phyloP scores from a whole-genome alignment of 2,888 invertebrate genomes.

The Pachycephus smyrnensis region DNA sequence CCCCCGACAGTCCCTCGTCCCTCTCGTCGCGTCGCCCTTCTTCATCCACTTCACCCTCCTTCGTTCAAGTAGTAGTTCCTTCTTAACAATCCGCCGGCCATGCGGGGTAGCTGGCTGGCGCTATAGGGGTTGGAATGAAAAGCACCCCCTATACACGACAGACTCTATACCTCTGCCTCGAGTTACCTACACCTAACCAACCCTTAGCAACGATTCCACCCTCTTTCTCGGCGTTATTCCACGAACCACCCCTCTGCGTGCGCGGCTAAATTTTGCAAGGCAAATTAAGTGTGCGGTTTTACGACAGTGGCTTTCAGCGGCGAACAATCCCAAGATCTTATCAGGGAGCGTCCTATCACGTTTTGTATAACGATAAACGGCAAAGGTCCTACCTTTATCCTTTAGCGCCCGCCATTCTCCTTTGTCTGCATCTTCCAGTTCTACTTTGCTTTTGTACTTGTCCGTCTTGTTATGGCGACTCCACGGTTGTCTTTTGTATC shows the following conservation, averaged over 20 bases:
- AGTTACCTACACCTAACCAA: background rate
- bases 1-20: slow-evolving; percentile 12
- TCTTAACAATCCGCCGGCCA: slow-evolving; percentile 1
- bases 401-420: background rate
- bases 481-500: background rate
- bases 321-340: slow-evolving; percentile 32
- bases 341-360: background rate
- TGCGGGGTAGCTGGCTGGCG: background rate
- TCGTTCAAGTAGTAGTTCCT: slow-evolving; percentile 8
- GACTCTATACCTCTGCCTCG: background rate
- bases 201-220: slow-evolving; percentile 8
- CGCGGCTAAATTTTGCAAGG: slow-evolving; percentile 64
- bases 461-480: background rate
- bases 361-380: background rate
- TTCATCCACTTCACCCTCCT: slow-evolving; percentile 6
- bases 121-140: background rate
- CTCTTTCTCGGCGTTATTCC: slow-evolving; percentile 13
- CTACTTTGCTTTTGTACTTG: background rate
- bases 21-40: slow-evolving; percentile 16
- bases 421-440: background rate
- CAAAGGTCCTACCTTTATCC: background rate
- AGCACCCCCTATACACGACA: background rate
- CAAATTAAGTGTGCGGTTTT: slow-evolving; percentile 67
- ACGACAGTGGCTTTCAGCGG: slow-evolving; percentile 56
- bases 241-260: slow-evolving; percentile 21